Conservation (phyloP, 2,888 invertebrate species). For the Nineta flava region DNA sequence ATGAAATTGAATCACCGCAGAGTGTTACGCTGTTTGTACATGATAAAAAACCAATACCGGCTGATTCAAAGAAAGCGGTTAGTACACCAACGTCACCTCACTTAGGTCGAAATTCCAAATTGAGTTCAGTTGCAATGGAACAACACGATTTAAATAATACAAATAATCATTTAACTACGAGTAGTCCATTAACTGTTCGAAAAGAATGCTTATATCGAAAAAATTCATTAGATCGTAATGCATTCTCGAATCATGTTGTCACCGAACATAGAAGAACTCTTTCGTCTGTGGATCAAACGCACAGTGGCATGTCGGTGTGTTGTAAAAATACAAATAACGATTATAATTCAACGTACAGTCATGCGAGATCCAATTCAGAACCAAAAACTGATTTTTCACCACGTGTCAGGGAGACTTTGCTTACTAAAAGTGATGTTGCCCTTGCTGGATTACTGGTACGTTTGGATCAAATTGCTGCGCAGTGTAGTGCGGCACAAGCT, state of each 20-base stretch:
- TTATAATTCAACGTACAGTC: not conserved
- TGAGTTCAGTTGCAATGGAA: conserved; percentile 6
- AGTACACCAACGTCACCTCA: conserved; percentile 28
- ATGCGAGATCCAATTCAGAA: conserved; percentile 1
- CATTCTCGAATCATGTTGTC: not conserved
- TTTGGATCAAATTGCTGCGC: conserved; percentile 52
- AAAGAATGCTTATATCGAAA: not conserved
- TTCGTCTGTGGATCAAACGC: conserved; percentile 15
- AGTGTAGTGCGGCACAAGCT: conserved; percentile 54
- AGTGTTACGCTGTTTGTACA: not conserved
- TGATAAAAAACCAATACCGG: not conserved
- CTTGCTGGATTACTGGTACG: conserved; percentile 49
- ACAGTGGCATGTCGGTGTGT: conserved; percentile 14
- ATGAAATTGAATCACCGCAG: conserved; percentile 16
- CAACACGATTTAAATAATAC: conserved; percentile 12
- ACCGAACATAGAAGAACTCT: conserved; percentile 7
- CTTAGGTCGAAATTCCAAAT: conserved; percentile 16
- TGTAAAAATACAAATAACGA: conserved; percentile 12
- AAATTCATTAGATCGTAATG: not conserved
- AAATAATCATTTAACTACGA: not conserved
- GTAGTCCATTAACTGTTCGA: not conserved
- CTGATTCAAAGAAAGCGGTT: conserved; percentile 17
- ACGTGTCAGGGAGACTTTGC: conserved; percentile 32
- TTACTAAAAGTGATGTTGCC: conserved; percentile 53
- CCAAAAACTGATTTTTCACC: conserved; percentile 19